A percentile compares a stretch with the other conserved stretches of the same genome.
Conservation (phyloP, 2,113 vertebrate genomes). For the Spheniscus mendiculus region DNA sequence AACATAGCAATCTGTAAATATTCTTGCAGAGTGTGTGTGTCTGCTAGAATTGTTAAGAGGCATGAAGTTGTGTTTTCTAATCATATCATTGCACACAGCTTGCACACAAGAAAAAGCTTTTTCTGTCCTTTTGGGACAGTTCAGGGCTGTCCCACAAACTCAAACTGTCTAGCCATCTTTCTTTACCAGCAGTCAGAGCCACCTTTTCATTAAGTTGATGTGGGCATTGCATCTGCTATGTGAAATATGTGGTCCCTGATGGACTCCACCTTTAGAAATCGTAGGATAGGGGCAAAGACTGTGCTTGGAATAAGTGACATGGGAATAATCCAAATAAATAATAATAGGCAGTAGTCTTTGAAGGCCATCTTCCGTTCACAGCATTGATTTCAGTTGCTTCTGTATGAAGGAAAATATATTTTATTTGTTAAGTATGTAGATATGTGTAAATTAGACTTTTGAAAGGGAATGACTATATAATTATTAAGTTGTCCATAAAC, state of each 20-base stretch:
- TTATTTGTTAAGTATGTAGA: not conserved
- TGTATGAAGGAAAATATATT: not conserved
- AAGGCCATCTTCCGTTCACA: not conserved
- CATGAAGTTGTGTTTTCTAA: not conserved
- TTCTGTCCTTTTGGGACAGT: not conserved
- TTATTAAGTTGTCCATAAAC: not conserved
- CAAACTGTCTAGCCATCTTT: no score
- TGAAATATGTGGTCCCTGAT: no score
- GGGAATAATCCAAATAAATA: not conserved
- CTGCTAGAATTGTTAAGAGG: not conserved
- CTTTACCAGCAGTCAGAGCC: not conserved
- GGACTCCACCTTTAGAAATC: not conserved
- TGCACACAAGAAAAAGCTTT: not conserved
- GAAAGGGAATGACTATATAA: not conserved
- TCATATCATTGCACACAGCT: fast-evolving
- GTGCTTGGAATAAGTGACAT: not conserved
- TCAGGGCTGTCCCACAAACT: not conserved
- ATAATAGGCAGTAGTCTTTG: not conserved
- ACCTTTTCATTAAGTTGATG: not conserved
- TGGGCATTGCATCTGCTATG: not conserved
- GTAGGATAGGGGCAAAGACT: not conserved
- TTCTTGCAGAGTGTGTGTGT: fast-evolving
- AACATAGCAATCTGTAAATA: not conserved
- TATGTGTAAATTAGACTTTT: not conserved
- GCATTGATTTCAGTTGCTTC: not conserved